Evolutionary conservation across 2,113 vertebrate species (phyloP).

Genomic region (Archilochus colubris): DNA sequence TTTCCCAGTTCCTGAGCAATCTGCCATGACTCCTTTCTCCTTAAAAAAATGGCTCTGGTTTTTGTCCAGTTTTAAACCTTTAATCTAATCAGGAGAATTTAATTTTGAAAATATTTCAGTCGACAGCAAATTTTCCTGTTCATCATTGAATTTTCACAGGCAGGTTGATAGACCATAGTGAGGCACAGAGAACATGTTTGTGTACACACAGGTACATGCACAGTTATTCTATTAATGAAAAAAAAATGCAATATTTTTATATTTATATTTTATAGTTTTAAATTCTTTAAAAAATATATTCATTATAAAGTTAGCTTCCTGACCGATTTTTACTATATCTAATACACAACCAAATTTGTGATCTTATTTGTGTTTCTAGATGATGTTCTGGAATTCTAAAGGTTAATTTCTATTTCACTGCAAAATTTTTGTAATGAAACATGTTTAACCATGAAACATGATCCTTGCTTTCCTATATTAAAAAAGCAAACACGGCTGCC

Average conservation of each 20-base stretch:
- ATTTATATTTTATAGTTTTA: neutral
- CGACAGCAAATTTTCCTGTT: neutral
- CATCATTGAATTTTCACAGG: neutral
- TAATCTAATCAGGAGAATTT: neutral
- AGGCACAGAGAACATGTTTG: rapidly evolving
- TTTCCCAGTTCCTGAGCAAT: neutral
- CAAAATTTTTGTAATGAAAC: neutral
- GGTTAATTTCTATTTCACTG: neutral
- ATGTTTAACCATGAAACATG: neutral
- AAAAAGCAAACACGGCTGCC: neutral
- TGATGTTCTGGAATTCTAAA: neutral
- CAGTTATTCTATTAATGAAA: neutral
- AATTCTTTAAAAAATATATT: neutral
- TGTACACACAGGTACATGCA: neutral
- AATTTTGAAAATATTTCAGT: neutral
- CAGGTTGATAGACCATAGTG: neutral
- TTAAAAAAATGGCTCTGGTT: neutral
- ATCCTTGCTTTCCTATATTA: neutral
- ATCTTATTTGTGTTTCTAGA: neutral
- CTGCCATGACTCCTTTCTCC: neutral
- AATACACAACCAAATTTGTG: neutral
- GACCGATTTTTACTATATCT: neutral
- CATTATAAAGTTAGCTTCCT: neutral
- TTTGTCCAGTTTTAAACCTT: neutral
- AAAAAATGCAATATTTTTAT: neutral